A percentile compares a stretch with the other conserved stretches of the same genome.
phyloP scores from a whole-genome alignment of 2,888 invertebrate species.

The Parapristionchus giblindavisi region DNA sequence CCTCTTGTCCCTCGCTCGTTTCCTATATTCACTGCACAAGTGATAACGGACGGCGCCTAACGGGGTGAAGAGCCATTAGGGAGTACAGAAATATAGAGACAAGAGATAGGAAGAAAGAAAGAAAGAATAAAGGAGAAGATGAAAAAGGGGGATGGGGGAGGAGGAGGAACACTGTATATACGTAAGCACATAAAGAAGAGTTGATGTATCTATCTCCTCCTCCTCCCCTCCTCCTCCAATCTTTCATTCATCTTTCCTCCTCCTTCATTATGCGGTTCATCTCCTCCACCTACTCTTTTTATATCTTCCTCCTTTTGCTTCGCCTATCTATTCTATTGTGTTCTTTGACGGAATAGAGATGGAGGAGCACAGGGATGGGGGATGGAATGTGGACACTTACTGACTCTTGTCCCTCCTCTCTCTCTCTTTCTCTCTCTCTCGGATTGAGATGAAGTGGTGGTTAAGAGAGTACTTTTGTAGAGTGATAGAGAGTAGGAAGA shows the following conservation, averaged over 20 bases:
- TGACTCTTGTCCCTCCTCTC: conserved; percentile 13
- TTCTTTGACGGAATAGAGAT: no score
- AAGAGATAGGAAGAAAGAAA: not conserved
- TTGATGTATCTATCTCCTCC: no score
- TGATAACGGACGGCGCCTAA: conserved; percentile 35
- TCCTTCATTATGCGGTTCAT: not conserved
- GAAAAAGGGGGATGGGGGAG: not conserved
- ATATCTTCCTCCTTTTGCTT: not conserved
- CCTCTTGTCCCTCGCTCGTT: not conserved
- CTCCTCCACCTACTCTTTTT: conserved; percentile 2
- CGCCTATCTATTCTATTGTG: conserved; percentile 4
- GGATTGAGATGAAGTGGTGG: no score
- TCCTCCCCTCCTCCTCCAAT: not conserved
- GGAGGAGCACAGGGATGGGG: not conserved
- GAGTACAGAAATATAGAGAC: conserved; percentile 1
- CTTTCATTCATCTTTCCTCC: conserved; percentile 8
- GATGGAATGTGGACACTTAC: conserved; percentile 12
- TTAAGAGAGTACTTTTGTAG: no score
- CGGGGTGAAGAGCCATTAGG: not conserved
- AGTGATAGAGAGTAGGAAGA: no score
- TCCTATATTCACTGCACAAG: conserved; percentile 28
- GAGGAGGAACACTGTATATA: conserved; percentile 27
- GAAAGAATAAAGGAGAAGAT: conserved; percentile 1
- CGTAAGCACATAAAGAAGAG: not conserved
- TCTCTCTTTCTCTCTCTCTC: no score